Conservation (phyloP, 2,888 invertebrate species). For the Mechanitis mazaeus region DNA sequence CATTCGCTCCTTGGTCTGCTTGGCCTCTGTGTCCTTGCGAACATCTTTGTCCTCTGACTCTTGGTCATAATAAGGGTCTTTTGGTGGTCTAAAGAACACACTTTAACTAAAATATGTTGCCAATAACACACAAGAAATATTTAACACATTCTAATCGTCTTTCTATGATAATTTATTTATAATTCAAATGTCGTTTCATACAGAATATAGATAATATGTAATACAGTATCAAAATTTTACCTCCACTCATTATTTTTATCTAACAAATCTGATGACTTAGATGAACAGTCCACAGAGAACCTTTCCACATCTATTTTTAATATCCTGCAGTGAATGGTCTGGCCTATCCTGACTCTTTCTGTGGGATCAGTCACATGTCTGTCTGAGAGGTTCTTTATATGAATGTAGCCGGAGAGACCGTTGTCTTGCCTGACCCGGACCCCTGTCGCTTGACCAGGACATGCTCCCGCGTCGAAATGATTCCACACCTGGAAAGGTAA, state of each 20-base stretch:
- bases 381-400: constrained; percentile 95
- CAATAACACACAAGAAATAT: too few species aligned
- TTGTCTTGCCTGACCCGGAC: constrained; percentile 94
- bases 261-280: constrained; percentile 92
- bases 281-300: constrained; percentile 95
- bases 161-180: too few species aligned
- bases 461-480: constrained; percentile 96
- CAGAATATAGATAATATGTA: not conserved
- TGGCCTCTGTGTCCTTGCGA: constrained; percentile 86
- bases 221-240: constrained; percentile 42
- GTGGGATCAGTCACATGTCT: constrained; percentile 95
- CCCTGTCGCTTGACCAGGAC: constrained; percentile 97
- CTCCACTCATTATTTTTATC: constrained; percentile 95
- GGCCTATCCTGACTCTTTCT: constrained; percentile 90
- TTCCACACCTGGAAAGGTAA: constrained; percentile 86
- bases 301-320: constrained; percentile 97
- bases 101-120: too few species aligned
- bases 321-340: constrained; percentile 91
- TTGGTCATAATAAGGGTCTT: constrained; percentile 94
- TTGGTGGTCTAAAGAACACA: constrained; percentile 79
- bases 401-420: constrained; percentile 93
- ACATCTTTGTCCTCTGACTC: constrained; percentile 88
- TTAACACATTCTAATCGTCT: too few species aligned
- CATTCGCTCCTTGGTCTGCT: constrained; percentile 87
- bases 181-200: not conserved